Evolutionary conservation across 1,140 invertebrate species (phyloP).

Genomic region (Epicauta chinensis): DNA sequence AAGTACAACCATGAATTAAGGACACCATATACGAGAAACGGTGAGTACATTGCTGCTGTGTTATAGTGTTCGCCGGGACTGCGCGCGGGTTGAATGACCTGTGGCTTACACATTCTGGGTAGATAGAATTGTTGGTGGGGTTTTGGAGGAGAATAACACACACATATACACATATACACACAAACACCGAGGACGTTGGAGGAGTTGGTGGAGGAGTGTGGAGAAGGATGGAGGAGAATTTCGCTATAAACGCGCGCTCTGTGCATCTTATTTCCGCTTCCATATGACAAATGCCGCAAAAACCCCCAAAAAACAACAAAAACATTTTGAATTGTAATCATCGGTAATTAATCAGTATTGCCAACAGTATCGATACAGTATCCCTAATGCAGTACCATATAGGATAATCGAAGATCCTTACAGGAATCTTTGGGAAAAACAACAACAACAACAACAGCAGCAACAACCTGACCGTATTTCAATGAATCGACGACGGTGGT

Average conservation of each 20-base stretch:
- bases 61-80: slow-evolving; percentile 34
- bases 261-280: no score
- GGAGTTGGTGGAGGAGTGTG: no score
- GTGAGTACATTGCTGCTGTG: slow-evolving; percentile 31
- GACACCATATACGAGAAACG: slow-evolving; percentile 31
- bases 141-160: no score
- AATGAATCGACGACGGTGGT: neutral
- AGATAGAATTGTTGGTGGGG: no score
- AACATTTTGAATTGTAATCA: no score
- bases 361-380: slow-evolving; percentile 1
- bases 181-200: no score
- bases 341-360: neutral
- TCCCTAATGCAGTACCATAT: no score
- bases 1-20: slow-evolving; percentile 36
- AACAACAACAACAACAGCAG: neutral
- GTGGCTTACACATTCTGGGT: slow-evolving; percentile 31
- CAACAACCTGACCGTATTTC: neutral
- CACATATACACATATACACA: no score
- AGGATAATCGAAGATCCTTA: neutral
- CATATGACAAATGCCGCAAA: no score
- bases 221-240: no score
- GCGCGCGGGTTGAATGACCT: slow-evolving; percentile 42
- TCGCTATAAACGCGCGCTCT: no score
- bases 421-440: neutral
- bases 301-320: no score